Conservation (phyloP, 2,797 vertebrate genomes). For the Euthynnus affinis region DNA sequence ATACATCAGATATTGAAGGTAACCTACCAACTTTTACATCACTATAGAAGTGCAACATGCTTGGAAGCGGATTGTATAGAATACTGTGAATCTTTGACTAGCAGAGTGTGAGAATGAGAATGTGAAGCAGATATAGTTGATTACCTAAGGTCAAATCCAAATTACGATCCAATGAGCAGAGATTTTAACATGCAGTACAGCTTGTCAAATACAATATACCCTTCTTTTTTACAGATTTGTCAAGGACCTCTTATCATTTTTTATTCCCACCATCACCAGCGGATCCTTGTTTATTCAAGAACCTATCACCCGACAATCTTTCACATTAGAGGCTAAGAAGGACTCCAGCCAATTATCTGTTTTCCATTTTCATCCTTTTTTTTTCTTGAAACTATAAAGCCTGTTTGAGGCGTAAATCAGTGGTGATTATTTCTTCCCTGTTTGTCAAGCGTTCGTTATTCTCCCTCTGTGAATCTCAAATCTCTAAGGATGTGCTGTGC, state of each 20-base stretch:
- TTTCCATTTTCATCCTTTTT: constrained; percentile 25
- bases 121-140: constrained; percentile 13
- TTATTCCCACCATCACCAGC: constrained; percentile 5
- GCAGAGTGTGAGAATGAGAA: constrained; percentile 60
- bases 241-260: neutral
- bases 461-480: neutral
- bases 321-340: constrained; percentile 12
- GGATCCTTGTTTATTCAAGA: constrained; percentile 24
- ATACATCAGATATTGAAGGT: neutral
- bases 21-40: neutral
- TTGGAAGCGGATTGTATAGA: neutral
- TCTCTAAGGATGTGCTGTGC: constrained; percentile 5
- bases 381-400: constrained; percentile 5
- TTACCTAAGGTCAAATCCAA: constrained; percentile 38
- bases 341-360: constrained; percentile 19
- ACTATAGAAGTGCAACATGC: neutral
- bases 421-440: constrained; percentile 5
- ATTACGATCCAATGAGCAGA: constrained; percentile 30
- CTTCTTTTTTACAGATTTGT: constrained; percentile 4
- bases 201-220: constrained; percentile 28
- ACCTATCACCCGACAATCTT: constrained; percentile 8
- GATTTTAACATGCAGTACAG: constrained; percentile 25
- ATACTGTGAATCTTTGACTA: constrained; percentile 25
- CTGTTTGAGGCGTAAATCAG: neutral
- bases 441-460: neutral